Base-by-base conservation (phyloP, 1,140 invertebrate genomes). In the Sitodiplosis mosellana region DNA sequence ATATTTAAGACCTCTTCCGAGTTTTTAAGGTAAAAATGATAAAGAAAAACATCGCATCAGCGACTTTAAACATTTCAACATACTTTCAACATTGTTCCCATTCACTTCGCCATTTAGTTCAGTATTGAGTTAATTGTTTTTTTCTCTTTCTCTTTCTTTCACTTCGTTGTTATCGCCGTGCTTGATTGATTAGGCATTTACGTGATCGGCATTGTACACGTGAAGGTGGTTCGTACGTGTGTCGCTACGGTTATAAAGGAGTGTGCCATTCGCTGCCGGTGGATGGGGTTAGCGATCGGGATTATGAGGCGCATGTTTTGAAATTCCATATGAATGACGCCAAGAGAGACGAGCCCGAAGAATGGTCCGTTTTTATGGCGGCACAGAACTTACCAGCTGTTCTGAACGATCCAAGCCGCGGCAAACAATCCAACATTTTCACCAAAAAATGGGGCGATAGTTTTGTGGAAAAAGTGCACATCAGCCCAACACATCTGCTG, bases 391-490 rank as follows among this genome's bases (percentile, higher is more conserved):
- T 99, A 52, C 87, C 94, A 19, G 90, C 93, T 45, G 89, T 95
- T 48, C 72, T 99, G 21, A 95, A 96, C 69, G 93, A 99, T 70
- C 94, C 95, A 1, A 80, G 82, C 44, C 80, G 81, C 55, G 83
- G 87, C 47, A 90, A 88, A 65, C 86, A 86, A 61, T 80, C 74
- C 57, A 88, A 93, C 61, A 91, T 99, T 56, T 92, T 99, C 58
- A 95, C 92, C 1, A 91, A 90, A 65, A 93, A 90, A 52, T 99
- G 95, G 95, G 94, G 95, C 37, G 91, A 95, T 58, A 75, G 76
- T 49, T 97, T 97, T 68, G 75, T 93, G 7, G 90, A 94, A 51
- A 81, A 80, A 54, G 65, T 70, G 20, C 71, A 78, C 15, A 77
- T 95, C 58, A 74, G 79, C 18, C 76, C 77, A 48, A 83, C 83